phyloP scores from a whole-genome alignment of 2,888 invertebrate species.

The Clistopyga incitator region DNA sequence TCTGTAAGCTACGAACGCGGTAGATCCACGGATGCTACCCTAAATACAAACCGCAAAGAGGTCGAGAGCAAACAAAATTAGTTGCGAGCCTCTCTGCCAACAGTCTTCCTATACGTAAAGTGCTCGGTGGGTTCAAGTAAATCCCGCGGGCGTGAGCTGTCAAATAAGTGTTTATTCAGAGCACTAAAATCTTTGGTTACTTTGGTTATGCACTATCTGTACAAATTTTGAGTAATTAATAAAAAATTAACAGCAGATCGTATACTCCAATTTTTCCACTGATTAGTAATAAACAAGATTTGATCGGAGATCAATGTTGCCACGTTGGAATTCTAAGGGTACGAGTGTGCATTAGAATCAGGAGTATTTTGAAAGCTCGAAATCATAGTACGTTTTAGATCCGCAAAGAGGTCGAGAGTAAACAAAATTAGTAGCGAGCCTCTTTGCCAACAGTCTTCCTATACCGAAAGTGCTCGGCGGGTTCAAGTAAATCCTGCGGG shows the following conservation, averaged over 20 bases:
- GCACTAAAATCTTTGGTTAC: not conserved
- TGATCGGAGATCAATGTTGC: too few relatives aligned
- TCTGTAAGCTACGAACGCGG: conserved; percentile 16
- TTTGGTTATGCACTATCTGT: not conserved
- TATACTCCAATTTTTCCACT: not conserved
- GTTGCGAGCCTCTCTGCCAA: not conserved
- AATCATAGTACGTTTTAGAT: too few relatives aligned
- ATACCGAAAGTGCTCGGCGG: too few relatives aligned
- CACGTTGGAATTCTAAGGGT: too few relatives aligned
- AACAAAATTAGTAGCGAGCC: conserved; percentile 25
- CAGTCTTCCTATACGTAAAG: not conserved
- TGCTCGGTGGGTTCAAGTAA: too few relatives aligned
- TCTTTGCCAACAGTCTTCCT: not conserved
- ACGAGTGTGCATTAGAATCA: too few relatives aligned
- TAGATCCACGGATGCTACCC: not conserved
- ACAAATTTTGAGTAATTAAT: not conserved
- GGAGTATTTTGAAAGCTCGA: too few relatives aligned
- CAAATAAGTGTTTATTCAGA: too few relatives aligned
- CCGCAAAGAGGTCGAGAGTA: conserved; percentile 20
- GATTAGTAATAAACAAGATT: too few relatives aligned
- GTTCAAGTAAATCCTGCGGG: too few relatives aligned
- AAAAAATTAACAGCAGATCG: not conserved
- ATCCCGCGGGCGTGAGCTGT: too few relatives aligned
- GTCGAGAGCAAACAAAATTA: conserved; percentile 29
- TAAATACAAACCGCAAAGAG: conserved; percentile 18